Conservation (phyloP, 2,113 vertebrate species). For the Corythoichthys intestinalis region DNA sequence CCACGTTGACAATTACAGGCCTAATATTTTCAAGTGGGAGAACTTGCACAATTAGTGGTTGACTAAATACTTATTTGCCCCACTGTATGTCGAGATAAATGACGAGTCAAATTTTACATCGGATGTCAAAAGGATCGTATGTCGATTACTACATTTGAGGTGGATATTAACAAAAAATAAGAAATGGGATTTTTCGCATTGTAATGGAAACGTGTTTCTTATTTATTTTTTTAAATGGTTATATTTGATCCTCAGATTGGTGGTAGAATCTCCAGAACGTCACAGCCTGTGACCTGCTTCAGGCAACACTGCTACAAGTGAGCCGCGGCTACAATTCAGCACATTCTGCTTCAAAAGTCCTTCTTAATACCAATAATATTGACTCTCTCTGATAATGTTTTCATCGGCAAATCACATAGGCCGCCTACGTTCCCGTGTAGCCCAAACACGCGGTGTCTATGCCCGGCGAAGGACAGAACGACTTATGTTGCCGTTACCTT, state of each 20-base stretch:
- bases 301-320: constrained; percentile 31
- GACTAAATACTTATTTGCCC: no score
- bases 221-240: background rate
- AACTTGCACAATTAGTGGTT: no score
- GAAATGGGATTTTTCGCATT: background rate
- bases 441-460: constrained; percentile 40
- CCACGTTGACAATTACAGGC: no score
- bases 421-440: constrained; percentile 32
- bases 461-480: constrained; percentile 40
- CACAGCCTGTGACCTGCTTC: constrained; percentile 14
- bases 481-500: constrained; percentile 60
- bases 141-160: background rate
- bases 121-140: no score
- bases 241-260: constrained; percentile 1
- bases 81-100: no score
- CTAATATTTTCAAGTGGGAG: no score
- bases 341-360: constrained; percentile 57
- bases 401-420: constrained; percentile 55
- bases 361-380: constrained; percentile 67
- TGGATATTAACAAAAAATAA: background rate
- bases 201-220: background rate
- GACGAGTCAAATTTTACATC: no score
- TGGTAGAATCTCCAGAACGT: constrained; percentile 40
- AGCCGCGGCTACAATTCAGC: constrained; percentile 55
- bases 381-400: constrained; percentile 67